phyloP scores from a whole-genome alignment of 1,140 invertebrate species.

The Elysia chlorotica region DNA sequence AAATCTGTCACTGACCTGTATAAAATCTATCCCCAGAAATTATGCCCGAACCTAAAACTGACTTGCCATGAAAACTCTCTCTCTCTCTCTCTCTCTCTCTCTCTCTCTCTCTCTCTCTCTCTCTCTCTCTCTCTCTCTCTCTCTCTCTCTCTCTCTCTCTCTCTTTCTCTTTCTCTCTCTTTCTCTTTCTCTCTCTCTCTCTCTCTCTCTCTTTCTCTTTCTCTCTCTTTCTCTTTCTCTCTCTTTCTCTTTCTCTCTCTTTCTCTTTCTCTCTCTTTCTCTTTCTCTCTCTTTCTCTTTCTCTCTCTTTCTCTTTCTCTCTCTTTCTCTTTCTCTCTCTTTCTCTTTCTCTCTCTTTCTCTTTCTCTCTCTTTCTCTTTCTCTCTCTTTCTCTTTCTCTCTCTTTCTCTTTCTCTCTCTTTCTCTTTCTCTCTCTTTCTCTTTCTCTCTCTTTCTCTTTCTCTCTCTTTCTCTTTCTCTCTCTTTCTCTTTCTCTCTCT shows the following conservation, averaged over 20 bases:
- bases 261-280: neutral
- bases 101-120: constrained; percentile 4
- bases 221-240: neutral
- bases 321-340: neutral
- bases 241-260: neutral
- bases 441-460: neutral
- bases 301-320: neutral
- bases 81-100: neutral
- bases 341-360: too few relatives aligned
- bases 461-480: neutral
- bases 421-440: neutral
- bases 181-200: neutral
- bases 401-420: neutral
- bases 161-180: neutral
- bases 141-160: neutral
- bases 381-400: neutral
- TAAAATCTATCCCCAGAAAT: too few relatives aligned
- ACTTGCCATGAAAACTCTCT: too few relatives aligned
- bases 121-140: neutral
- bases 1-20: too few relatives aligned
- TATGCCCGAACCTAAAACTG: too few relatives aligned
- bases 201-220: neutral
- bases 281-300: neutral
- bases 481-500: too few relatives aligned
- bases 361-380: neutral